Evolutionary conservation across 1,140 invertebrate species (phyloP).

Genomic region (Chironomus striatipennis): DNA sequence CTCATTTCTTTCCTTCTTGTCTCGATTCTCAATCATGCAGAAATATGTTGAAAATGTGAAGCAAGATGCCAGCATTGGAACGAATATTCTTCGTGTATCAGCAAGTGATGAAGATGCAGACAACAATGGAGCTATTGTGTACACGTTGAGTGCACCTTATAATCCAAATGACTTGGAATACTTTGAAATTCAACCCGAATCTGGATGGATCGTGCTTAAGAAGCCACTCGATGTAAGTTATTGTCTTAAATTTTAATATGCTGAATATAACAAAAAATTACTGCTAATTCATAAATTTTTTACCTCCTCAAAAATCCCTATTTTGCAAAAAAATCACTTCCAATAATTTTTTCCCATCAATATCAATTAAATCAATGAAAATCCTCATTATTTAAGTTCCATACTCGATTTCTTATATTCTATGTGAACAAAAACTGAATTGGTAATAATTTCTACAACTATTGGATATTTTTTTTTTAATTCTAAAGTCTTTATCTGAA

Average conservation of each 20-base stretch:
- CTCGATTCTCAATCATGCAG: constrained; percentile 41
- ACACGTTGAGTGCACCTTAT: constrained; percentile 76
- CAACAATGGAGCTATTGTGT: constrained; percentile 91
- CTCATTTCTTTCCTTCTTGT: background rate
- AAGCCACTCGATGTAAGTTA: constrained; percentile 91
- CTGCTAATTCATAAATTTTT: too few relatives aligned
- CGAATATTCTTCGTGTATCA: constrained; percentile 86
- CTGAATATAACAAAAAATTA: too few relatives aligned
- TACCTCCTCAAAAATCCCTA: too few relatives aligned
- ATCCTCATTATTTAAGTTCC: too few relatives aligned
- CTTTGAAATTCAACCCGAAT: constrained; percentile 91
- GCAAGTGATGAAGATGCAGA: constrained; percentile 94
- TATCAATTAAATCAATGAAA: constrained; percentile 35
- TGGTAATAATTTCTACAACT: background rate
- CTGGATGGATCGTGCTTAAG: constrained; percentile 90
- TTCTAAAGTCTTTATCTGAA: background rate
- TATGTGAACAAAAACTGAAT: constrained; percentile 24
- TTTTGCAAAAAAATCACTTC: background rate
- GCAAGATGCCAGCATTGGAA: constrained; percentile 91
- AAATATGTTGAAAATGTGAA: constrained; percentile 96
- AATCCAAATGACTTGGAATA: constrained; percentile 82
- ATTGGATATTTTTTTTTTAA: too few relatives aligned
- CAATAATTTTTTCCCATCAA: constrained; percentile 40
- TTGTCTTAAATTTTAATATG: constrained; percentile 22
- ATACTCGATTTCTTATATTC: constrained; percentile 31